Evolutionary conservation across 2,888 invertebrate genomes (phyloP), one percentile per base, ranked within the genome.

Genomic region (Empis livida): DNA sequence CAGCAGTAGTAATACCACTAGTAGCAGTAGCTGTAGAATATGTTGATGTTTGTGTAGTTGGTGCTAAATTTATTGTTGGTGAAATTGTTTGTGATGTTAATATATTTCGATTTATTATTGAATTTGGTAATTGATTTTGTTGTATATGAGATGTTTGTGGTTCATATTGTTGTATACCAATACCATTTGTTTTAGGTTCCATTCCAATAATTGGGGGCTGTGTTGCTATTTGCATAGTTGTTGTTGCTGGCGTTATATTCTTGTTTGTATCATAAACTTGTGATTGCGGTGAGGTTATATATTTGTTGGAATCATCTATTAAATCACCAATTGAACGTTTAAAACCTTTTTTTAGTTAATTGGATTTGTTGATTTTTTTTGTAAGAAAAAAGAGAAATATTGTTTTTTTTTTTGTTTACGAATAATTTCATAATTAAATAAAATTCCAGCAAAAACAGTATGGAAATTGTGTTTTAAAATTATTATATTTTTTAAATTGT

Each of bases 281-380:
- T 13, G 45, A 39, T 45, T 49, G 49, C 10, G 45, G 44, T 45
- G 49, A 45, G 43, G 49, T 45, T 15, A 49, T 52, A 35, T 48
- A 52, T 35, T 40, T 46, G 42, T 44, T 51, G 14, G 51, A 49
- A 44, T 60, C 58, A 17, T 55, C 54, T 44, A 55, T 52, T 39
- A 62, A 59, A 49, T 73, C 73, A 55, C 77, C 77, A 53, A 75
- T 66, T 8, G 79, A 76, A 54, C 78, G 74, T 53, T 78, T 72
- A 56, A 79, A 79, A 51, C 74, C 77, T 45, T 27, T 38, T 16
- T n/a, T 17, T 16, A 42, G 5, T 27, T 8, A 27, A 27, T 27
- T 27, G 8, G 23, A 9, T 4, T 4, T 4, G 8, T 27, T 8
- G 23, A 20, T 20, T 20, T 20, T 20, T 20, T 20, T 27, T 27